Base-by-base conservation (phyloP, 2,888 invertebrate species). In the Aphidoletes aphidimyza region DNA sequence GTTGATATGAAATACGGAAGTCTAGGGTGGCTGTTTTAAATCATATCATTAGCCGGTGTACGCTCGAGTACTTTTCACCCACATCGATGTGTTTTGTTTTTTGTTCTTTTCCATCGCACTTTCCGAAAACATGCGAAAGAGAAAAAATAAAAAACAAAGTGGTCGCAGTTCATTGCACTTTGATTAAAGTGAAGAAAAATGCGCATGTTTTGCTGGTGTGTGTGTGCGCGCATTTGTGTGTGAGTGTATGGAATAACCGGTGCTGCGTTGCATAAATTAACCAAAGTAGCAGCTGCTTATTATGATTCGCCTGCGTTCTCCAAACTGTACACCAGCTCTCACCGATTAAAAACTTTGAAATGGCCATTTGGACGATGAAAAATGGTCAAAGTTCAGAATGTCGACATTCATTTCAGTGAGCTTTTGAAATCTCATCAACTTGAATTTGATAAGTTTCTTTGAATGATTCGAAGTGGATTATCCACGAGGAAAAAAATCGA, bases 11-110 rank as follows among this genome's bases (percentile, higher is more conserved):
- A 69, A 69, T 69, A 30, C 26, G 69, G 30, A 69, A 69, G 34
- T n/a, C 30, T 69, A 69, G 9, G 30, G 14, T 69, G 69, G 69
- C 22, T 69, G 34, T 30, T 69, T 69, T 69, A 30, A 69, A 69
- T 30, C 69, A 69, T 69, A 69, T 69, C 30, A 69, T 69, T 69
- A 69, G 69, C 69, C 17, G 34, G n/a, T n/a, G n/a, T n/a, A n/a
- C 14, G 69, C 14, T 69, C 14, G 30, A 1, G 17, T 30, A 9
- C 69, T 69, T 30, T 22, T 69, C 54, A n/a, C 22, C 6, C 22
- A 54, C 54, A 3, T 54, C n/a, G n/a, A n/a, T n/a, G n/a, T 22
- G 1, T 22, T 22, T 47, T 47, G 47, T 14, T 47, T 47, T 14
- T 11, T n/a, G n/a, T n/a, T n/a, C n/a, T n/a, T n/a, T n/a, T n/a